Evolutionary conservation across 2,888 invertebrate genomes (phyloP), one percentile per base, ranked within the genome.

Genomic region (Synergus japonicus): DNA sequence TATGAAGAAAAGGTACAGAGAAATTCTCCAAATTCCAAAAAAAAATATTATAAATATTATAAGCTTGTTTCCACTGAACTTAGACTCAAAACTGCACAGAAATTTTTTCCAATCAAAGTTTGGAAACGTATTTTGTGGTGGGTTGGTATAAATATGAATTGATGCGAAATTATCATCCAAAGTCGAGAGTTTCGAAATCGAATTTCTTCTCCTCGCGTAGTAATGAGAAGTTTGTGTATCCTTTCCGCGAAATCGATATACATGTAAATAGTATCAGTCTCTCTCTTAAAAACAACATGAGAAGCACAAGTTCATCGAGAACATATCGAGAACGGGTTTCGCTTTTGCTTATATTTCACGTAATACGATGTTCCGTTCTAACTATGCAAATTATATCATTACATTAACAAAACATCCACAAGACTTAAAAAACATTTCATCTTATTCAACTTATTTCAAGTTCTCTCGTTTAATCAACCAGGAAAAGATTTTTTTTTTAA

Each of bases 101-200:
- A 69, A 69, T 46, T 5, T 49, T 69, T 69, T 49, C 69, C 46
- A 69, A 69, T 69, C 69, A 49, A 69, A 66, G 41, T 66, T 66
- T 66, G 18, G 9, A 69, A 69, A 22, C 13, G n/a, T 15, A 9
- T 69, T 49, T 69, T 69, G 13, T 29, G 49, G 15, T 46, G 22
- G n/a, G n/a, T 69, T 9, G 46, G 22, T 67, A 67, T 67, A 67
- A 29, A 46, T 67, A 63, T 63, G 63, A 63, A 63, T 69, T 69
- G 15, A 4, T 69, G 49, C 29, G 49, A 49, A 69, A 69, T 69
- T 13, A 73, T 41, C 54, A 15, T 73, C 37, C 37, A n/a, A 49
- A 49, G 37, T 49, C 37, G 73, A 54, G 73, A 54, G 10, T 54
- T 37, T 54, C 37, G 10, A 37, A 73, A 37, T 54, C 22, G 73